Evolutionary conservation across 2,113 vertebrate species (phyloP).

Genomic region (Pteronura brasiliensis): DNA sequence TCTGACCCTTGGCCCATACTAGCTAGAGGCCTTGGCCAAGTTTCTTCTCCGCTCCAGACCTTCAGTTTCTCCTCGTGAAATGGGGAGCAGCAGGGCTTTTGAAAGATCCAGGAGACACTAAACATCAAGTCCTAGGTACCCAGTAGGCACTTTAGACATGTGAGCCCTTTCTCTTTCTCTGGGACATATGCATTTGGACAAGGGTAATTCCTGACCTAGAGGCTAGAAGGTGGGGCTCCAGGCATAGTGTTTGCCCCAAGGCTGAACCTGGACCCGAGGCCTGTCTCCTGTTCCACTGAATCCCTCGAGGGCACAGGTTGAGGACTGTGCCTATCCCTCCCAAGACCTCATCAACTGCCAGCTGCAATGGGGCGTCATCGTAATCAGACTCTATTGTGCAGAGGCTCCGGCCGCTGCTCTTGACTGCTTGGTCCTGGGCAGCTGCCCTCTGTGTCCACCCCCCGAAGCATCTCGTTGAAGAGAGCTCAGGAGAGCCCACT

Average conservation of each 20-base stretch:
- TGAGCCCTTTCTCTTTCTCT: neutral
- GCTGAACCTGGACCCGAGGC: neutral
- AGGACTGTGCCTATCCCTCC: neutral
- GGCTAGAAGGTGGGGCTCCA: neutral
- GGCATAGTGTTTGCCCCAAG: neutral
- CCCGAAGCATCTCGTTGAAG: neutral
- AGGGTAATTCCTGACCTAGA: neutral
- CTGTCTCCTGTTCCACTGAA: neutral
- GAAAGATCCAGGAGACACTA: neutral
- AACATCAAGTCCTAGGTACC: neutral
- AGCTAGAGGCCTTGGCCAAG: neutral
- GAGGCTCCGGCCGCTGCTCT: neutral
- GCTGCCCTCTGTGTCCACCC: neutral
- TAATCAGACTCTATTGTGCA: neutral
- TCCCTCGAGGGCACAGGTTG: neutral
- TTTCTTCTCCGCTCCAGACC: neutral
- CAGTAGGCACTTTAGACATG: neutral
- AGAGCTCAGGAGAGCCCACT: neutral
- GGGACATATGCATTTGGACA: neutral
- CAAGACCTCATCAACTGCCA: neutral
- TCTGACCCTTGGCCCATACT: neutral
- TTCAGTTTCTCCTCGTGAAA: neutral
- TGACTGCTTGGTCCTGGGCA: accelerated
- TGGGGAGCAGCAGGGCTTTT: neutral
- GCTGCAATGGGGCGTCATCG: neutral